These are phyloP conservation scores for Zapornia atra DNA, from an alignment of 2,113 vertebrate genomes.

Conservation along the genomic window DNA sequence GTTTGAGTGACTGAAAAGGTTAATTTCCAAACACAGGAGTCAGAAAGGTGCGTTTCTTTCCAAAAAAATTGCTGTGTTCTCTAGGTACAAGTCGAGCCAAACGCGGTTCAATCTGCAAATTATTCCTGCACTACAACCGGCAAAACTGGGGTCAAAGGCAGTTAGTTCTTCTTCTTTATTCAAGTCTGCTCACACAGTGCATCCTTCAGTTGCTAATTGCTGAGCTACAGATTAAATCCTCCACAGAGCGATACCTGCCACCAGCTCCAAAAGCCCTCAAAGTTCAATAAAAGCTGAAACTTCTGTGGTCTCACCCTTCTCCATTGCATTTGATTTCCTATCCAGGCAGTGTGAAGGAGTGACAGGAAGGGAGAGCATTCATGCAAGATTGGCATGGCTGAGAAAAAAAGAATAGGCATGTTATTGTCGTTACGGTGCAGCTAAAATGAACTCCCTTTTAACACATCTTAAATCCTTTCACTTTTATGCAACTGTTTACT, in stretches of 20 bases:
- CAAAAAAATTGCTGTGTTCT: neutral
- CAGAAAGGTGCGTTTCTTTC: neutral
- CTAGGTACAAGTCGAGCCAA: neutral
- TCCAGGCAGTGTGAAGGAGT: constrained; percentile 14
- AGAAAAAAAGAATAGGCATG: neutral
- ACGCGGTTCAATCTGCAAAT: neutral
- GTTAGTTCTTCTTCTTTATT: neutral
- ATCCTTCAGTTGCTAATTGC: neutral
- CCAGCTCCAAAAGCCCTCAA: neutral
- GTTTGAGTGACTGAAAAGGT: constrained; percentile 37
- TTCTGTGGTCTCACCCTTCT: constrained; percentile 5
- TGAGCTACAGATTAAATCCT: neutral
- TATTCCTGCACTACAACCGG: neutral
- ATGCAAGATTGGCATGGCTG: neutral
- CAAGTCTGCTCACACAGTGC: rapidly evolving
- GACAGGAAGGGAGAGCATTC: constrained; percentile 16
- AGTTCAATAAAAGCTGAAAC: constrained; percentile 26
- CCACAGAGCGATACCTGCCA: neutral
- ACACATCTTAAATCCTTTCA: constrained; percentile 64
- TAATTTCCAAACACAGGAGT: constrained; percentile 26
- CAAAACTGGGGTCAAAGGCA: neutral
- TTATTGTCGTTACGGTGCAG: constrained; percentile 37
- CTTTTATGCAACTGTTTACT: constrained; percentile 47
- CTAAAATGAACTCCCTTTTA: constrained; percentile 46
- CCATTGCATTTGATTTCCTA: neutral